Base-by-base conservation (phyloP, 2,797 vertebrate species). In the Etheostoma nigrum region DNA sequence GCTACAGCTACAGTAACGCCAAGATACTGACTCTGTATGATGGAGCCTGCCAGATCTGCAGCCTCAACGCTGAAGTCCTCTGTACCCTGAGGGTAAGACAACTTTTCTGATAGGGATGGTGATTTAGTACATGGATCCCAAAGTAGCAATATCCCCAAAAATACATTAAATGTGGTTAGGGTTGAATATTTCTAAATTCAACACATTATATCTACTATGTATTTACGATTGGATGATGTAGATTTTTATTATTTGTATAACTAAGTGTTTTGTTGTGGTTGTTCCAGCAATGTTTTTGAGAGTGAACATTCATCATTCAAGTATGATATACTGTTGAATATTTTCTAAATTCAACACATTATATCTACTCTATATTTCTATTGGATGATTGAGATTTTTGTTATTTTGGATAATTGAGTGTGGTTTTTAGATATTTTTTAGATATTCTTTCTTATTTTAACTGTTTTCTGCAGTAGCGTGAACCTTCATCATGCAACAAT, bases 1-100 rank as follows among this genome's bases (percentile, higher is more conserved):
- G 97, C 67, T 93, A 96, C 74, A 89, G 91, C 83, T 98, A 96
- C 91, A 99, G 97, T 79, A 97, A 98, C 70, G 89, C 95, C 89
- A 96, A 97, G 94, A 94, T 95, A 42, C 85, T 97, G 76, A 93
- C 93, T 1, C 64, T 97, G 45, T 98, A 96, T 65, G 95, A 98
- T 47, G 96, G 96, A 44, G 90, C 91, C 64, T 99, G 98, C 82
- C 97, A 99, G 87, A 89, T 81, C 52, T 99, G 97, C 91, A 95
- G 91, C 75, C 78, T 90, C 59, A 67, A 83, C 67, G 60, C 90
- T 10, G 93, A 95, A 10, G 94, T 91, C 6, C 86, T 94, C 49
- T 98, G 97, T 63, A 86, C 65, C 0, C 90, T 96, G 70, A 97
- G 95, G 96, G 97, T 98, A 85, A 84, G 85, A 48, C 52, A 0